phyloP scores from a whole-genome alignment of 2,797 vertebrate genomes.

The Rhincodon typus region DNA sequence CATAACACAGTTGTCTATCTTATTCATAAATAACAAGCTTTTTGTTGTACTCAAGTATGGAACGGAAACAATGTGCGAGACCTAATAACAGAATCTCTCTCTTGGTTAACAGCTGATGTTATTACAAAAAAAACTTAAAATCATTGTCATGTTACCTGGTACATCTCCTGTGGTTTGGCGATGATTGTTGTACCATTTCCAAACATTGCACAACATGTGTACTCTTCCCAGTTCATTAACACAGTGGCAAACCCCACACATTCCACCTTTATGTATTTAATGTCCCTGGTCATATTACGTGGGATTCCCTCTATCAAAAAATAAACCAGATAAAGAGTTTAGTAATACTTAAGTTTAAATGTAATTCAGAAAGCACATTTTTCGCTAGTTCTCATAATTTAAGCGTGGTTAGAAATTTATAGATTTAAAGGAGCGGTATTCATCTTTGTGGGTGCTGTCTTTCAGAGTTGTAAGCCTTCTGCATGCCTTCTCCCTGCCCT shows the following conservation, averaged over 20 bases:
- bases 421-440: neutral
- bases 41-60: neutral
- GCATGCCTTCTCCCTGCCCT: neutral
- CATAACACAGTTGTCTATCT: neutral
- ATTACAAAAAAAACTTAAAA: neutral
- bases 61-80: neutral
- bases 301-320: conserved; percentile 40
- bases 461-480: too few relatives aligned
- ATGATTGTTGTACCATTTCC: conserved; percentile 75
- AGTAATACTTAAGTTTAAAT: neutral
- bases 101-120: neutral
- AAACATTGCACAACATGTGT: conserved; percentile 61
- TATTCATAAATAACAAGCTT: neutral
- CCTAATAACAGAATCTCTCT: neutral
- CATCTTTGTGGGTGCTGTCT: neutral
- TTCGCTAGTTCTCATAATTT: neutral
- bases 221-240: conserved; percentile 64
- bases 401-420: neutral
- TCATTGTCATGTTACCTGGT: conserved; percentile 61
- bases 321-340: neutral
- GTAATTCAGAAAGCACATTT: neutral
- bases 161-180: conserved; percentile 65
- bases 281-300: conserved; percentile 44
- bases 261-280: conserved; percentile 68
- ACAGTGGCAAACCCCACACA: conserved; percentile 70